Conservation (phyloP, 2,888 invertebrate species). For the Chromoteleia sp. region DNA sequence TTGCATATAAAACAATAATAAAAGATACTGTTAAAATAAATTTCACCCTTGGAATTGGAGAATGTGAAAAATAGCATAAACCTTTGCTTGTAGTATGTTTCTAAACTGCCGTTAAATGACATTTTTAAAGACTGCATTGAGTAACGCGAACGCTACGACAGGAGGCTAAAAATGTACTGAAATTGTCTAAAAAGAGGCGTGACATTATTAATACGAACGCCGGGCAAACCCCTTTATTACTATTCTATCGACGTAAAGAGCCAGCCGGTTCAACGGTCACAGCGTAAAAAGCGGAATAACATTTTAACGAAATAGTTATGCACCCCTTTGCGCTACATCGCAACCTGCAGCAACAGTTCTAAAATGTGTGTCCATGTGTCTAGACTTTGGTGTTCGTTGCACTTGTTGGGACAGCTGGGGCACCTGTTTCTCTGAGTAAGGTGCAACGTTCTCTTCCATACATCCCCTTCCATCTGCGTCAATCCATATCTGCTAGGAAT, state of each 20-base stretch:
- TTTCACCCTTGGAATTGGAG: too few relatives aligned
- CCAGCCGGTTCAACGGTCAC: constrained; percentile 79
- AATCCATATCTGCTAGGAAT: constrained; percentile 74
- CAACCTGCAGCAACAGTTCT: constrained; percentile 75
- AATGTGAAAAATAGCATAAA: too few relatives aligned
- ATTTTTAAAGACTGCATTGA: background rate
- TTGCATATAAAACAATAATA: too few relatives aligned
- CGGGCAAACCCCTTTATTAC: constrained; percentile 40
- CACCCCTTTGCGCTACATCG: constrained; percentile 76
- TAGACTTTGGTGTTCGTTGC: constrained; percentile 76
- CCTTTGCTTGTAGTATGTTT: too few relatives aligned
- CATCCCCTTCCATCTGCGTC: constrained; percentile 72
- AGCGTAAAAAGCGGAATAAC: constrained; percentile 72
- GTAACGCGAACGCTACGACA: background rate
- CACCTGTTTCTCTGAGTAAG: constrained; percentile 82
- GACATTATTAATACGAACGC: constrained; percentile 50
- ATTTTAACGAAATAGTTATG: constrained; percentile 79
- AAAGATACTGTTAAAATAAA: too few relatives aligned
- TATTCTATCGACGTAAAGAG: constrained; percentile 38
- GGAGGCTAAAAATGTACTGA: constrained; percentile 20
- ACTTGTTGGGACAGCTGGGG: constrained; percentile 81
- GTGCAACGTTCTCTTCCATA: constrained; percentile 78
- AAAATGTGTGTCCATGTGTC: constrained; percentile 75
- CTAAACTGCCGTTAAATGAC: background rate
- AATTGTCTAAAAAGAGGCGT: constrained; percentile 40